Evolutionary conservation across 2,888 invertebrate genomes (phyloP).

Genomic region (Hanleya hanleyi): DNA sequence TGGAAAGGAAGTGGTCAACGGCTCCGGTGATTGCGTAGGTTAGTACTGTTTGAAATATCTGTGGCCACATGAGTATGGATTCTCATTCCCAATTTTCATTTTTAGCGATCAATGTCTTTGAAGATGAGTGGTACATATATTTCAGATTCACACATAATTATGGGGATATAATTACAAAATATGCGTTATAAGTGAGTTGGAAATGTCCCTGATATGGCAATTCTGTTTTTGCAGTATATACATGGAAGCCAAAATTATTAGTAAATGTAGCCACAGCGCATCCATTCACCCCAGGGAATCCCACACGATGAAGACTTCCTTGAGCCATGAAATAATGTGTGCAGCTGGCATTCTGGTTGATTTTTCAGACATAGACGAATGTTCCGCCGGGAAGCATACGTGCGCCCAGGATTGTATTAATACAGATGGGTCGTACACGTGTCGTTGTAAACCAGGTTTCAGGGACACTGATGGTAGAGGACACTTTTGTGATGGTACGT

Average conservation of each 20-base stretch:
- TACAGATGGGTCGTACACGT: not conserved
- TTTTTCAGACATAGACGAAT: not conserved
- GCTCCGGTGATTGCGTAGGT: conserved; percentile 19
- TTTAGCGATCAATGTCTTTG: too few relatives aligned
- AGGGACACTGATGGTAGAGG: not conserved
- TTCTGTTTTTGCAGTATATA: too few relatives aligned
- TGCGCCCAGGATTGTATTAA: not conserved
- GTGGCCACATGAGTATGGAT: too few relatives aligned
- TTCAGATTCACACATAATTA: too few relatives aligned
- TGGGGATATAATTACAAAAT: too few relatives aligned
- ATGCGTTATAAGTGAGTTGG: too few relatives aligned
- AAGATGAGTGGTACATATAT: too few relatives aligned
- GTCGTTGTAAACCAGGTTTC: not conserved
- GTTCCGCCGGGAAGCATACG: not conserved
- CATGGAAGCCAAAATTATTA: too few relatives aligned
- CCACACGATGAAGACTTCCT: not conserved
- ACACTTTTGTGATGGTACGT: not conserved
- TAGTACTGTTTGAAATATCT: not conserved
- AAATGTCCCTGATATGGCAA: too few relatives aligned
- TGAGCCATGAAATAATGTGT: not conserved
- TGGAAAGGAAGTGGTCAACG: conserved; percentile 14
- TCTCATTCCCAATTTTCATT: too few relatives aligned
- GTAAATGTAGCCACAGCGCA: too few relatives aligned
- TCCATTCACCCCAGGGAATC: too few relatives aligned
- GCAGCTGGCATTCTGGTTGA: not conserved